These are phyloP conservation scores for Lophochroa leadbeateri DNA, from an alignment of 2,113 vertebrate species.

Conservation along the genomic window DNA sequence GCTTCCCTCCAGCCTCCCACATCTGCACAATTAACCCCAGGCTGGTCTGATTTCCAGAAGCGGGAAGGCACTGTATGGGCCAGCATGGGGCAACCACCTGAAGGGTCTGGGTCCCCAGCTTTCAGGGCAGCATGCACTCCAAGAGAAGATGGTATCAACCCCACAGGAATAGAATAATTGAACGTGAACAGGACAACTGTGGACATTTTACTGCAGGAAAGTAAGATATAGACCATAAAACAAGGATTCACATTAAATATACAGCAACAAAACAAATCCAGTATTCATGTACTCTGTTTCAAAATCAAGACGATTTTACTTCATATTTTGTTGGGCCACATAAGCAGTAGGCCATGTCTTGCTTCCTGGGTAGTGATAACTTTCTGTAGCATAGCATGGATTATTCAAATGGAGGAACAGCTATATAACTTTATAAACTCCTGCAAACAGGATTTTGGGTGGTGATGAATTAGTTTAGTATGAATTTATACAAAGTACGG, in stretches of 20 bases:
- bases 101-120: fast-evolving
- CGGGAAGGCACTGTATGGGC: no score
- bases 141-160: fast-evolving
- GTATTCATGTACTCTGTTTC: neutral
- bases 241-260: neutral
- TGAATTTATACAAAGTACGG: neutral
- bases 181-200: neutral
- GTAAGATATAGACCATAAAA: neutral
- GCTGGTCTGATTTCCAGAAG: neutral
- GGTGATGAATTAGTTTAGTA: neutral
- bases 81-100: fast-evolving
- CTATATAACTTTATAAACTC: neutral
- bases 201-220: neutral
- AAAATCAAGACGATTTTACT: neutral
- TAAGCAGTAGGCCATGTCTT: neutral
- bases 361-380: neutral
- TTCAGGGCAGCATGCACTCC: fast-evolving
- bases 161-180: fast-evolving
- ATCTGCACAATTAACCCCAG: no score
- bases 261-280: neutral
- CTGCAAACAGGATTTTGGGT: neutral
- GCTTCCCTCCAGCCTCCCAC: neutral
- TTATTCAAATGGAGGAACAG: neutral
- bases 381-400: neutral
- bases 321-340: neutral